phyloP scores from a whole-genome alignment of 2,888 invertebrate species.

The Platycheirus albimanus region DNA sequence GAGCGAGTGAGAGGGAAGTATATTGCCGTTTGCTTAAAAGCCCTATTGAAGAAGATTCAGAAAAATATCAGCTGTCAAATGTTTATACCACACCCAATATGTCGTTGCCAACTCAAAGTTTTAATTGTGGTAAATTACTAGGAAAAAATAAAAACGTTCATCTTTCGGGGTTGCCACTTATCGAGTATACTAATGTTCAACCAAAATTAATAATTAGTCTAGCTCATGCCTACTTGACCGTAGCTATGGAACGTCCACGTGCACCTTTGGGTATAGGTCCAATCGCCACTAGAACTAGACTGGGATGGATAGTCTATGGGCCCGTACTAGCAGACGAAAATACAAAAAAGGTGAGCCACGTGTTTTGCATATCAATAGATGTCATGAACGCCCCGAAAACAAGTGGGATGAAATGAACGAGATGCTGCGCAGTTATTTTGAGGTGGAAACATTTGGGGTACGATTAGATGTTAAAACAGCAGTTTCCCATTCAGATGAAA shows the following conservation, averaged over 20 bases:
- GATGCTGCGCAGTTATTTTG: not conserved
- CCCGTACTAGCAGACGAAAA: not conserved
- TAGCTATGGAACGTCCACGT: slow-evolving; percentile 30
- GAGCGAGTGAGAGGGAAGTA: too few relatives aligned
- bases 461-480: not conserved
- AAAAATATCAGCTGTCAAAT: slow-evolving; percentile 23
- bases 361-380: not conserved
- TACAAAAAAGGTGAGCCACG: not conserved
- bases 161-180: slow-evolving; percentile 30
- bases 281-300: not conserved
- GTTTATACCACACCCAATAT: slow-evolving; percentile 22
- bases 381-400: not conserved
- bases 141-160: not conserved
- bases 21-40: too few relatives aligned
- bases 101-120: slow-evolving; percentile 32
- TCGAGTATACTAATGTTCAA: slow-evolving; percentile 29
- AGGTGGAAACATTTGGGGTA: not conserved
- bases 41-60: slow-evolving; percentile 14
- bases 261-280: slow-evolving; percentile 1
- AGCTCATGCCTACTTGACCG: slow-evolving; percentile 35
- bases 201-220: slow-evolving; percentile 51
- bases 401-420: not conserved
- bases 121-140: not conserved
- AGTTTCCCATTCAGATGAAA: not conserved
- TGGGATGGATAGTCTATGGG: slow-evolving; percentile 8